Evolutionary conservation across 1,140 invertebrate genomes (phyloP), one percentile per base, ranked within the genome.

Genomic region (Mya arenaria): DNA sequence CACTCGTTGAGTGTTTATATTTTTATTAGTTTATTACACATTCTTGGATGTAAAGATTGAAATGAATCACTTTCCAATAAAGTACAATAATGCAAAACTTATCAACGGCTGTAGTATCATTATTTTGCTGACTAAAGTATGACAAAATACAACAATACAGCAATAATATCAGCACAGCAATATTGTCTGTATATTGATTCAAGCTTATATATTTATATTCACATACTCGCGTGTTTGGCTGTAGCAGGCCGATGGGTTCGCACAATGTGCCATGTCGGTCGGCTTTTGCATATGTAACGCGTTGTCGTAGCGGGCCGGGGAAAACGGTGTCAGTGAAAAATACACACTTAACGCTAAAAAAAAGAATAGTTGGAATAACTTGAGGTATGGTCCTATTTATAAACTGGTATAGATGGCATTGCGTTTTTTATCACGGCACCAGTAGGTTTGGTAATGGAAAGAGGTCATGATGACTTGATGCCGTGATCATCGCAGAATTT

Each of bases 241-340:
- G 17, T 25, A 23, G 23, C n/a, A 74, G 69, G 30, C n/a, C 28
- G n/a, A 68, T 41, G n/a, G 6, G 48, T 39, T 81, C 84, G 1
- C 37, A 37, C 17, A 63, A 19, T 80, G 58, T 36, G n/a, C 19
- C 39, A 5, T 39, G 52, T 17, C 2, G 48, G 41, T 8, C 5
- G 66, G 82, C 73, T 36, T 41, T 25, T 81, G 82, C 85, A 86
- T 86, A 32, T 32, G n/a, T 52, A 86, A 65, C n/a, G 82, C 85
- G 44, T 84, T 63, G 1, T 66, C 72, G 66, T 86, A 86, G 56
- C 58, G 39, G 19, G 85, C 78, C 1, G 85, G 85, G 0, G 77
- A 80, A 10, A 48, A 25, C 13, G 78, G 55, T n/a, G 77, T 77
- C 15, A 32, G 4, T 23, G 48, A 34, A 13, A 37, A 15, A 15